Conservation (phyloP, 2,797 vertebrate species). For the Mycteria americana region DNA sequence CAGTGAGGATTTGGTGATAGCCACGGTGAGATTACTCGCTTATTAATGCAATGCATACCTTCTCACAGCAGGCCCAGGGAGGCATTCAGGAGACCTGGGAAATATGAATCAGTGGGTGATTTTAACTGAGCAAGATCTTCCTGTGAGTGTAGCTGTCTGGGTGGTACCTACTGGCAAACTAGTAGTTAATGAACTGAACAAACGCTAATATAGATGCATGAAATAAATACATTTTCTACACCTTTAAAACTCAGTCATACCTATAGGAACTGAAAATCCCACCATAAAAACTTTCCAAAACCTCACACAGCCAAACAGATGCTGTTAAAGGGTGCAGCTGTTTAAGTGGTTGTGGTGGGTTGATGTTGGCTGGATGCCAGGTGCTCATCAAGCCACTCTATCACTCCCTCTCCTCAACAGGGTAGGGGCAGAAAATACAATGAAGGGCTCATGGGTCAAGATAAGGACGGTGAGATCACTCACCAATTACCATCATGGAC, state of each 20-base stretch:
- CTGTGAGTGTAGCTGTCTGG: background rate
- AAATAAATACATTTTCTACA: background rate
- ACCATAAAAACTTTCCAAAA: background rate
- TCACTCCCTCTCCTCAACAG: background rate
- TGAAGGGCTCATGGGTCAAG: fast-evolving
- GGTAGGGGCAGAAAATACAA: background rate
- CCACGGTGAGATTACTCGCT: fast-evolving
- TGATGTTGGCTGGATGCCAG: background rate
- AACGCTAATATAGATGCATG: background rate
- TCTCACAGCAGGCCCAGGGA: background rate
- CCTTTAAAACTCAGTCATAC: background rate
- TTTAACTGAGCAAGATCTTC: background rate
- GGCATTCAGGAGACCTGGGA: background rate
- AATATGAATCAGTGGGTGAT: background rate
- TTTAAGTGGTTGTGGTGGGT: background rate
- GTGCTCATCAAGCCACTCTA: background rate
- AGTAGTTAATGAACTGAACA: fast-evolving
- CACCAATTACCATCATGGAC: fast-evolving
- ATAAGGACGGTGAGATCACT: background rate
- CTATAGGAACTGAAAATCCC: background rate
- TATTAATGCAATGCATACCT: fast-evolving
- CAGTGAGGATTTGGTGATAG: background rate
- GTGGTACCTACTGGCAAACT: background rate
- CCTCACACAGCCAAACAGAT: background rate
- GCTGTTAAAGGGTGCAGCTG: background rate